A percentile compares a stretch with the other conserved stretches of the same genome.
phyloP scores from a whole-genome alignment of 2,113 vertebrate species.

The Anarhynchus alexandrinus region DNA sequence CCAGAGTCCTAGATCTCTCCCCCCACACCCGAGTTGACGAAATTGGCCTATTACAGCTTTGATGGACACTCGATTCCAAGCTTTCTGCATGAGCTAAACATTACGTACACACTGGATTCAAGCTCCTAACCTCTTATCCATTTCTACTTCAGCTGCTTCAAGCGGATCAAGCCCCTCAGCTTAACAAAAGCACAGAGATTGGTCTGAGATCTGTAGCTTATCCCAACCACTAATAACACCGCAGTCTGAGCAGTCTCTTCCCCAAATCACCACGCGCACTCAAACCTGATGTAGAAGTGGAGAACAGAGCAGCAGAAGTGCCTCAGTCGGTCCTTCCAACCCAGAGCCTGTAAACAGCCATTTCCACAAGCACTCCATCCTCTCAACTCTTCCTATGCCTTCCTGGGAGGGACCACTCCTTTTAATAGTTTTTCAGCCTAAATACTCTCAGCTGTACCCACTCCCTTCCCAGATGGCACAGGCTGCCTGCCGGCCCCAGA shows the following conservation, averaged over 20 bases:
- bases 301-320: background rate
- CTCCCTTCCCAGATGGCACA: background rate
- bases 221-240: background rate
- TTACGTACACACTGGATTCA: rapidly evolving
- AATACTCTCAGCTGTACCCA: background rate
- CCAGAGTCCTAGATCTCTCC: background rate
- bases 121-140: background rate
- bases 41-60: background rate
- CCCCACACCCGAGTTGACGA: background rate
- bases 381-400: rapidly evolving
- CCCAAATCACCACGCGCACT: background rate
- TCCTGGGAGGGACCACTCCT: background rate
- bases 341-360: rapidly evolving
- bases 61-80: background rate
- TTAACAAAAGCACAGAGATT: background rate
- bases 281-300: background rate
- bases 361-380: rapidly evolving
- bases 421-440: background rate
- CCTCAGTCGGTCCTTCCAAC: background rate
- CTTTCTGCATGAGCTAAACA: background rate
- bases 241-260: background rate
- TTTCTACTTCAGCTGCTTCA: background rate
- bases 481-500: background rate
- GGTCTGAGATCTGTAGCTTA: background rate
- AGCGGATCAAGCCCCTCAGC: background rate